Evolutionary conservation across 2,113 vertebrate species (phyloP).

Genomic region (Benitochromis conjunctus): DNA sequence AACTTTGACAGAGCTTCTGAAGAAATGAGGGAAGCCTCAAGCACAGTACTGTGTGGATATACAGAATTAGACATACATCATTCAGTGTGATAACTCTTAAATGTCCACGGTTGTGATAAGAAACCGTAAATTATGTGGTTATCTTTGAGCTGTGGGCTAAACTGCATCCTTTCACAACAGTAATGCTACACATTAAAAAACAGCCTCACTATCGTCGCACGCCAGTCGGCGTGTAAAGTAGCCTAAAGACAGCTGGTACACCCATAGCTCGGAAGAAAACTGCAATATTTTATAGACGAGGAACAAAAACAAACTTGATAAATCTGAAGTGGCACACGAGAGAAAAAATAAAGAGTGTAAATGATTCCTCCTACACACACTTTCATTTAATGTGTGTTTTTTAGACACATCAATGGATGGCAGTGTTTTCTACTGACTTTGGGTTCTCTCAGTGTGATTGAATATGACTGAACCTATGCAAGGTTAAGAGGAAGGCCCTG

Average conservation of each 20-base stretch:
- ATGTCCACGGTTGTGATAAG: fast-evolving
- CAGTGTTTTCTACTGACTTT: not conserved
- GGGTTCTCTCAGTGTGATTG: not conserved
- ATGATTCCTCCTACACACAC: not conserved
- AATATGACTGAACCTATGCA: not conserved
- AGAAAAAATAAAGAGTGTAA: not conserved
- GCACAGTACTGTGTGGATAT: not conserved
- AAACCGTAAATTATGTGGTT: not conserved
- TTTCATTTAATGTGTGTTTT: not conserved
- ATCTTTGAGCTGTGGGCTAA: not conserved
- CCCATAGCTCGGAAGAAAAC: not conserved
- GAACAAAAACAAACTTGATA: not conserved
- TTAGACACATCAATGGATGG: not conserved
- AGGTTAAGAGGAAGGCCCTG: not conserved
- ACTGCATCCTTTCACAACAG: not conserved
- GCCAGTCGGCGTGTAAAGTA: not conserved
- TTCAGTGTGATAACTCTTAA: fast-evolving
- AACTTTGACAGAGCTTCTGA: too few relatives aligned
- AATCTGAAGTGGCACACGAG: not conserved
- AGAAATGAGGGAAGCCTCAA: not conserved
- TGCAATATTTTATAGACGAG: not conserved
- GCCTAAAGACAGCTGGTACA: not conserved
- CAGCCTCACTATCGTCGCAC: not conserved
- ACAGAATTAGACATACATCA: fast-evolving
- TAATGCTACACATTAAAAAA: not conserved